Percentiles rank a stretch among this genome's conserved stretches.
phyloP scores from a whole-genome alignment of 2,888 invertebrate species.

The Hymenopus coronatus region DNA sequence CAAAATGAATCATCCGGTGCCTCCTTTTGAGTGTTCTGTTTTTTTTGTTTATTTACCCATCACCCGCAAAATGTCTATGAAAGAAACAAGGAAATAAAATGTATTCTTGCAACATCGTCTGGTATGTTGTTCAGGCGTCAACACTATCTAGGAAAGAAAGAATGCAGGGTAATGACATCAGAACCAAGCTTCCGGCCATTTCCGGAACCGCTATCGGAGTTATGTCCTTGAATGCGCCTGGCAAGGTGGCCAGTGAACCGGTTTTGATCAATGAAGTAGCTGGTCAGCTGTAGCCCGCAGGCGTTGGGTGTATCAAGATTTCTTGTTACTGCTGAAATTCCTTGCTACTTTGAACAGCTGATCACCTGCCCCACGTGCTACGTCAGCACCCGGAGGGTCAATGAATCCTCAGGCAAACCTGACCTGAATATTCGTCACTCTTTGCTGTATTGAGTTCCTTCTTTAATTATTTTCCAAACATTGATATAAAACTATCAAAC shows the following conservation, averaged over 20 bases:
- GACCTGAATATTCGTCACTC: too few relatives aligned
- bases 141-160: too few relatives aligned
- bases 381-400: neutral
- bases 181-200: neutral
- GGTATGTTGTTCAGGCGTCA: too few relatives aligned
- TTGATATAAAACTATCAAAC: too few relatives aligned
- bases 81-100: too few relatives aligned
- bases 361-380: neutral
- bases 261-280: neutral
- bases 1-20: too few relatives aligned
- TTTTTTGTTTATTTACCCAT: too few relatives aligned
- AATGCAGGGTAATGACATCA: neutral
- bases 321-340: neutral
- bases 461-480: neutral
- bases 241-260: neutral
- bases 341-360: neutral
- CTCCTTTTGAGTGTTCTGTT: too few relatives aligned
- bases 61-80: too few relatives aligned
- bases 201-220: neutral
- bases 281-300: neutral
- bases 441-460: neutral
- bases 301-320: neutral
- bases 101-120: too few relatives aligned
- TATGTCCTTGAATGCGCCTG: neutral
- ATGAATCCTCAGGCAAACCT: neutral